A percentile compares a stretch with the other conserved stretches of the same genome.
Conservation (phyloP, 2,888 invertebrate species). For the Hoplodrina blanda region DNA sequence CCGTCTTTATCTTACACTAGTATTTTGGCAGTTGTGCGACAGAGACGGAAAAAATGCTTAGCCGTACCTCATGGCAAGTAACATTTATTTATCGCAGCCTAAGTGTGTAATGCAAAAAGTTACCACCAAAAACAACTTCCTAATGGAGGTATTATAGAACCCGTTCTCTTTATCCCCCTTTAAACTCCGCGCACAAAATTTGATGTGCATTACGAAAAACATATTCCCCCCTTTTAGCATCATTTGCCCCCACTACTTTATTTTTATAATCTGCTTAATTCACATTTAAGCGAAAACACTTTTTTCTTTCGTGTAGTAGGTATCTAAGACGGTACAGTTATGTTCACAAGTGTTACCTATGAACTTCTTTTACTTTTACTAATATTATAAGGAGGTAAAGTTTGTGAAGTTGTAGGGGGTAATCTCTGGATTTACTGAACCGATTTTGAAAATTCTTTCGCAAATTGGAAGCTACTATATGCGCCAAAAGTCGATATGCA, state of each 20-base stretch:
- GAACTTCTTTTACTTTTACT: too few relatives aligned
- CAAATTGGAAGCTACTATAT: too few relatives aligned
- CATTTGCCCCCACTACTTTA: conserved; percentile 39
- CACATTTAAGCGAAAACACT: conserved; percentile 37
- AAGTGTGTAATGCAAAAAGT: conserved; percentile 5
- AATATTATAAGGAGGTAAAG: too few relatives aligned
- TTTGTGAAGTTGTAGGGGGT: too few relatives aligned
- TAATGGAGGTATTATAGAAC: conserved; percentile 11
- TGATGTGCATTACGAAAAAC: conserved; percentile 45
- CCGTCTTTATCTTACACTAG: too few relatives aligned
- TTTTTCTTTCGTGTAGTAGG: conserved; percentile 2
- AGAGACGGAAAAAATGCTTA: too few relatives aligned
- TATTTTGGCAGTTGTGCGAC: too few relatives aligned
- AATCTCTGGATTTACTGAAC: too few relatives aligned
- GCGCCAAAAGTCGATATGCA: too few relatives aligned
- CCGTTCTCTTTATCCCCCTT: conserved; percentile 12
- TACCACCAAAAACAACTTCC: conserved; percentile 14
- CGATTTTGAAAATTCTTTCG: too few relatives aligned
- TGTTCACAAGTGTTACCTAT: neutral
- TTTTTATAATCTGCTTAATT: conserved; percentile 55
- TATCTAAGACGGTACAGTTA: conserved; percentile 29
- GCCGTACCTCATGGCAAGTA: too few relatives aligned
- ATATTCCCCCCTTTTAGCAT: conserved; percentile 39
- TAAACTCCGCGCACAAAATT: conserved; percentile 46
- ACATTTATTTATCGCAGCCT: neutral